phyloP scores from a whole-genome alignment of 2,113 vertebrate species.

The Dromiciops gliroides region DNA sequence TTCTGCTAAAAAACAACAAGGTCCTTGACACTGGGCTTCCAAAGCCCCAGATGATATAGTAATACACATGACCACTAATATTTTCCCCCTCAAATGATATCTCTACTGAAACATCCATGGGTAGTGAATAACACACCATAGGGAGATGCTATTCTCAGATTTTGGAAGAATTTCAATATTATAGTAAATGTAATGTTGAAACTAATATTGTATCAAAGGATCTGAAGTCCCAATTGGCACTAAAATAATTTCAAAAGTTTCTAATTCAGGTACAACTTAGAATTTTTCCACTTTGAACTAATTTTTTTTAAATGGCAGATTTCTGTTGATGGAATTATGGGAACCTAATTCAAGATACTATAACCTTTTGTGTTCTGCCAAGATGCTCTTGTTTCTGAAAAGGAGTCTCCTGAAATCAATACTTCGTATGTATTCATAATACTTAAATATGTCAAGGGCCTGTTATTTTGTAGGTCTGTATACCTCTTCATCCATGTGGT shows the following conservation, averaged over 20 bases:
- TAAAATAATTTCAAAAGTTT: background rate
- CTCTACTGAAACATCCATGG: background rate
- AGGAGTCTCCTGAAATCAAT: conserved; percentile 19
- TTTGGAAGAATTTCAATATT: background rate
- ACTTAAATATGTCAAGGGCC: background rate
- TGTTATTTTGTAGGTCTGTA: background rate
- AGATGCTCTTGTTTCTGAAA: conserved; percentile 31
- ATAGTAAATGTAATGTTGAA: conserved; percentile 11
- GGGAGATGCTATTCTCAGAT: background rate
- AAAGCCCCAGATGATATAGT: background rate
- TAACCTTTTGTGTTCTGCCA: conserved; percentile 40
- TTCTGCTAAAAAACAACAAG: background rate
- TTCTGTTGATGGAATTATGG: background rate
- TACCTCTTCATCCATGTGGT: background rate
- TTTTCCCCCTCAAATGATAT: background rate
- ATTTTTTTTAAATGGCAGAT: background rate
- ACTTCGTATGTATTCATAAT: conserved; percentile 31
- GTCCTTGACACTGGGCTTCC: background rate
- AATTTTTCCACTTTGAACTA: background rate
- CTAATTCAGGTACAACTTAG: background rate
- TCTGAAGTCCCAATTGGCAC: background rate
- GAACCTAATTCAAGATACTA: conserved; percentile 35
- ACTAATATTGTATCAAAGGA: background rate
- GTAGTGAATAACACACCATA: background rate
- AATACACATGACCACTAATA: background rate